Conservation (phyloP, 2,113 vertebrate species). For the Lichenostomus cassidix region DNA sequence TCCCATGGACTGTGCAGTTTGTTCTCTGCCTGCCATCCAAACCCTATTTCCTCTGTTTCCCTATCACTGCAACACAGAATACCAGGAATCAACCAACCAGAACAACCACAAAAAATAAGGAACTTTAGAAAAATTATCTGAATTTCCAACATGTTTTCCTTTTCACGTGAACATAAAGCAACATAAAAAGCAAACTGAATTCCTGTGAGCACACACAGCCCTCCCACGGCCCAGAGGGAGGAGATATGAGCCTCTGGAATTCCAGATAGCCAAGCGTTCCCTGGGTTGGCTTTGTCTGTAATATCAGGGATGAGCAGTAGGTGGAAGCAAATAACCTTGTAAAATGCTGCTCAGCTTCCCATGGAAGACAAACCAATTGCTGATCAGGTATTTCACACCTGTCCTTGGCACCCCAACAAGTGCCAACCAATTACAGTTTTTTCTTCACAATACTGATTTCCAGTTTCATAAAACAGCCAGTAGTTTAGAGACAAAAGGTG, state of each 20-base stretch:
- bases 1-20: not conserved
- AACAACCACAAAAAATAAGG: fast-evolving
- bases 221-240: not conserved
- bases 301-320: constrained; percentile 48
- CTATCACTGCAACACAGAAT: fast-evolving
- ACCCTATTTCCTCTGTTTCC: not conserved
- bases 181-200: fast-evolving
- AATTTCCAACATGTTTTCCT: fast-evolving
- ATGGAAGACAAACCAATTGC: fast-evolving
- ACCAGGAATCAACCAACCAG: not conserved
- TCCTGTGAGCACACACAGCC: fast-evolving
- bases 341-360: not conserved
- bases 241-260: not conserved
- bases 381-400: not conserved
- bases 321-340: constrained; percentile 71
- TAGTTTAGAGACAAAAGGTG: not conserved
- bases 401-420: not conserved
- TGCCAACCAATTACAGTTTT: not conserved
- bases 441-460: not conserved
- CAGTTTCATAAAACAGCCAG: not conserved
- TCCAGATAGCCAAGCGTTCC: fast-evolving
- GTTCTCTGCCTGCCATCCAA: not conserved
- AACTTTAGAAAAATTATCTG: not conserved
- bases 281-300: not conserved
- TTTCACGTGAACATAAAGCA: not conserved